phyloP scores from a whole-genome alignment of 2,113 vertebrate species.

The Ciconia maguari region DNA sequence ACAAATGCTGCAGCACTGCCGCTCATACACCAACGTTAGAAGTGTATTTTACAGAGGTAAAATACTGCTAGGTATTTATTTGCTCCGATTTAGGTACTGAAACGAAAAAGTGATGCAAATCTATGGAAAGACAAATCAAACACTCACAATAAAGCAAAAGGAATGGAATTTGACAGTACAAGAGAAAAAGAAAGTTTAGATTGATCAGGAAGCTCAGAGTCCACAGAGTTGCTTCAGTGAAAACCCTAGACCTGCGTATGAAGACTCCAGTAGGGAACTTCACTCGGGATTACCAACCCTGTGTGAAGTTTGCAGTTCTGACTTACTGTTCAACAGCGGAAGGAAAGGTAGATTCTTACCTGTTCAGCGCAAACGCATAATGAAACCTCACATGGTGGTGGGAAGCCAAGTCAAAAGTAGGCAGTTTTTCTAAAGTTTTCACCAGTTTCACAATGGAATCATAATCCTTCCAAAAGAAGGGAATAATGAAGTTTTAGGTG shows the following conservation, averaged over 20 bases:
- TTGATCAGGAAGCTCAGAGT: neutral
- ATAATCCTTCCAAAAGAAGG: constrained; percentile 85
- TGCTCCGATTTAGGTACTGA: neutral
- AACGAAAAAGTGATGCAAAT: neutral
- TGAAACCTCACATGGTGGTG: constrained; percentile 96
- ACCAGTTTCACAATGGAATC: constrained; percentile 96
- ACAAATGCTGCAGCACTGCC: neutral
- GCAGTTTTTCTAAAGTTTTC: constrained; percentile 93
- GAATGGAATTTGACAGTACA: neutral
- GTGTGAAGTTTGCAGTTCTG: neutral
- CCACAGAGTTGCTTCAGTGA: neutral
- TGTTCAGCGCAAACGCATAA: constrained; percentile 95
- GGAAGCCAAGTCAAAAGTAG: constrained; percentile 92
- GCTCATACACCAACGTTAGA: neutral
- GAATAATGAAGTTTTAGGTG: constrained; percentile 30
- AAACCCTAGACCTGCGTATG: neutral
- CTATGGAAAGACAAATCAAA: neutral
- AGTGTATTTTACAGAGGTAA: neutral
- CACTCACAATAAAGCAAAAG: neutral
- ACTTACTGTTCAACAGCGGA: neutral
- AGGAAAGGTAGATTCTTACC: constrained; percentile 76
- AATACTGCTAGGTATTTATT: neutral
- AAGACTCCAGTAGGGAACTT: neutral
- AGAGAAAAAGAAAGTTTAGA: neutral
- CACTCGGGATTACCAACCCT: neutral